Percentiles rank a stretch among this genome's conserved stretches.
Conservation (phyloP, 1,140 invertebrate genomes). For the Carposina sasakii region DNA sequence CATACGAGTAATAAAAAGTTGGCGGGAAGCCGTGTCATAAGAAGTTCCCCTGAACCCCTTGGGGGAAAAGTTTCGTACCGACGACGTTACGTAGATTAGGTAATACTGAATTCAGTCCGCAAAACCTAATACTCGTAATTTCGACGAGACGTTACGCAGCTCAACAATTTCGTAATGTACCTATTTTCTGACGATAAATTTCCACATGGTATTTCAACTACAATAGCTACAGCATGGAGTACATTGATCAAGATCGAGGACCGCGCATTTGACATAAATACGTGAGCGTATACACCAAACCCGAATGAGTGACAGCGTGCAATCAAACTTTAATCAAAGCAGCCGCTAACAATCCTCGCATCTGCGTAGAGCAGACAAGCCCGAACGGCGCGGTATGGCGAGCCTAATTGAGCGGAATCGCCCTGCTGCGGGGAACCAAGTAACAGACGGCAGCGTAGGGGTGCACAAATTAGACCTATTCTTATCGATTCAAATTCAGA, state of each 20-base stretch:
- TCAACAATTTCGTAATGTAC: too few relatives aligned
- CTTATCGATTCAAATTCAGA: conserved; percentile 10
- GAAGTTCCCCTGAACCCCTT: conserved; percentile 20
- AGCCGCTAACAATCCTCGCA: conserved; percentile 27
- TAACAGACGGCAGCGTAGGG: conserved; percentile 12
- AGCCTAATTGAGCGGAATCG: conserved; percentile 60
- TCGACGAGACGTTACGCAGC: too few relatives aligned
- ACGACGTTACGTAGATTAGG: conserved; percentile 39
- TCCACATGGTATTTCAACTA: too few relatives aligned
- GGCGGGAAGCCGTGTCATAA: conserved; percentile 26
- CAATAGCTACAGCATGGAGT: too few relatives aligned
- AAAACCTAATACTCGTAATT: too few relatives aligned
- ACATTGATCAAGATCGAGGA: neutral
- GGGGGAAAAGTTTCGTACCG: conserved; percentile 34
- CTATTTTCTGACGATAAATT: too few relatives aligned
- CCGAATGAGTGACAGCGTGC: conserved; percentile 36
- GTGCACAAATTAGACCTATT: neutral
- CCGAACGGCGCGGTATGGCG: conserved; percentile 24
- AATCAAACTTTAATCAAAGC: conserved; percentile 59
- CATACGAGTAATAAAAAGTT: conserved; percentile 42
- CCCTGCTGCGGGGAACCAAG: too few relatives aligned
- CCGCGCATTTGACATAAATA: conserved; percentile 22
- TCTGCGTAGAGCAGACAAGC: conserved; percentile 31
- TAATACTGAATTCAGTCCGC: conserved; percentile 51
- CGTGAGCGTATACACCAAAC: conserved; percentile 26